These are phyloP conservation scores for Macropis europaea DNA, from an alignment of 2,888 invertebrate genomes.

Conservation along the genomic window DNA sequence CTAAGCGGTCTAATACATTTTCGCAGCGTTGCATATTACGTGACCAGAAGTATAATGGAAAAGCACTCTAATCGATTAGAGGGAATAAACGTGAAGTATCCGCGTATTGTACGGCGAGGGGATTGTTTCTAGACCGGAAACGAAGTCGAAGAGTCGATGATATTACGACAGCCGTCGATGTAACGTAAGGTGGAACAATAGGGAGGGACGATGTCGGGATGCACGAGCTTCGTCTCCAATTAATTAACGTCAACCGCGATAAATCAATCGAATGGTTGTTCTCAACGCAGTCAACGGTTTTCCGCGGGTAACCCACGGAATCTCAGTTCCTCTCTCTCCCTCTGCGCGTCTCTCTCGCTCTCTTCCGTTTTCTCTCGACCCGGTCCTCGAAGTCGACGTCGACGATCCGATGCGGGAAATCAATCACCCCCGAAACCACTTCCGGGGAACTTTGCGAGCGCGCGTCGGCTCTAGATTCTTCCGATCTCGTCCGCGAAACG, in stretches of 20 bases:
- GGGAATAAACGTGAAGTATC: not conserved
- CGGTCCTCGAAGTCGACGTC: conserved; percentile 8
- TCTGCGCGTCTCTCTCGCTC: not conserved
- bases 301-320: conserved; percentile 62
- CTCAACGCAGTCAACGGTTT: conserved; percentile 63
- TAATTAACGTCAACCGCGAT: conserved; percentile 58
- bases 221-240: conserved; percentile 31
- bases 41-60: not conserved
- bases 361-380: not conserved
- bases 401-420: conserved; percentile 66
- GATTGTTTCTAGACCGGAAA: too few species aligned
- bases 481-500: conserved; percentile 34
- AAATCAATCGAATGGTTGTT: conserved; percentile 68
- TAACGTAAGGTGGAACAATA: not conserved
- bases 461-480: conserved; percentile 57
- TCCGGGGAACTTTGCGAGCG: conserved; percentile 60
- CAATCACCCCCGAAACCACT: conserved; percentile 69
- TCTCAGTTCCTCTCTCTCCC: conserved; percentile 55
- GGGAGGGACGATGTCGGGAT: not conserved
- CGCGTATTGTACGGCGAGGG: not conserved
- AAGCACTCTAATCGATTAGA: conserved; percentile 13
- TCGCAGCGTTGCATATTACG: not conserved
- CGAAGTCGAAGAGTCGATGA: not conserved
- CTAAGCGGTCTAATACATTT: too few species aligned
- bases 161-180: conserved; percentile 15